phyloP scores from a whole-genome alignment of 2,113 vertebrate genomes.

The Sarotherodon lohbergeri region DNA sequence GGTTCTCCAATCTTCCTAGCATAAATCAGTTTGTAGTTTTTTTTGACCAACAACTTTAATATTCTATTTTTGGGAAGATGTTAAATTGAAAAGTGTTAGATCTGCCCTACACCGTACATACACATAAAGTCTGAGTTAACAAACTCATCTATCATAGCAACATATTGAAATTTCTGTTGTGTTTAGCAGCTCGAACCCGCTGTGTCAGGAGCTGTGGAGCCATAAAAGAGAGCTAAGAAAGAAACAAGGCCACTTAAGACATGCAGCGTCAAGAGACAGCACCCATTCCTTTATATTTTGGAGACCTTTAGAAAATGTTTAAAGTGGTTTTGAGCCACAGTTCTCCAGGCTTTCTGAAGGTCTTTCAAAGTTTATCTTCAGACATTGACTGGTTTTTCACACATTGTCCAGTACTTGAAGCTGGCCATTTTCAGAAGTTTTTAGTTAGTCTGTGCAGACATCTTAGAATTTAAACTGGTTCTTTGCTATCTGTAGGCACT shows the following conservation, averaged over 20 bases:
- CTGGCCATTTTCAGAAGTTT: background rate
- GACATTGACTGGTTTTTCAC: background rate
- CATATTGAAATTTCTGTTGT: background rate
- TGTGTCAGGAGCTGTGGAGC: background rate
- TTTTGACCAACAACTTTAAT: background rate
- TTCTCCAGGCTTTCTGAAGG: background rate
- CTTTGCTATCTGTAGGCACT: rapidly evolving
- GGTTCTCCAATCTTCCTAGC: background rate
- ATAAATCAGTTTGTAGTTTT: background rate
- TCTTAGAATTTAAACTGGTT: background rate
- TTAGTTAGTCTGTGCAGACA: background rate
- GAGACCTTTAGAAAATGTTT: background rate
- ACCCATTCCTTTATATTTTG: background rate
- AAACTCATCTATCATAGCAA: background rate
- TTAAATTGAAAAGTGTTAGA: background rate
- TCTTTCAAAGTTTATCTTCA: background rate
- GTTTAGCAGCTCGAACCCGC: background rate
- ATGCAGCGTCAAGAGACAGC: background rate
- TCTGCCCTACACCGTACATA: background rate
- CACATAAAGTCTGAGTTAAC: background rate
- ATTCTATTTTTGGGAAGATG: background rate
- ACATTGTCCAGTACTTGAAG: background rate
- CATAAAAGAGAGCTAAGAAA: background rate
- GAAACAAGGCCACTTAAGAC: background rate
- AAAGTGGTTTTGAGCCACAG: background rate